A percentile compares a stretch with the other conserved stretches of the same genome.
Evolutionary conservation across 2,888 invertebrate genomes (phyloP).

Genomic region (Macrophya annulata): DNA sequence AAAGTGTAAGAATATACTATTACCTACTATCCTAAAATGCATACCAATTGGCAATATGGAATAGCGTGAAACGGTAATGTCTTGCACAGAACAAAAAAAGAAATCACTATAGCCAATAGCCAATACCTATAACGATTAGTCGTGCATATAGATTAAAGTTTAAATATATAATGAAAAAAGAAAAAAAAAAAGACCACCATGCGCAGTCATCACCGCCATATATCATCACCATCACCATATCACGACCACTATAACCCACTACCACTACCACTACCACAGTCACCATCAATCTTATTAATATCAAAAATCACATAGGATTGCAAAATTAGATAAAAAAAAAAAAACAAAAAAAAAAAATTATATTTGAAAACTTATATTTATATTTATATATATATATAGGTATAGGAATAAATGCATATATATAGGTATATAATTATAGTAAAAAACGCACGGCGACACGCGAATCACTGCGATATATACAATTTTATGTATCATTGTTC

Average conservation of each 20-base stretch:
- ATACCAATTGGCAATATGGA: slow-evolving; percentile 13
- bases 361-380: neutral
- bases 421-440: neutral
- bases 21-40: neutral
- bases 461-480: slow-evolving; percentile 37
- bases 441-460: slow-evolving; percentile 38
- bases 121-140: neutral
- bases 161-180: neutral
- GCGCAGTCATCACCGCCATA: slow-evolving; percentile 26
- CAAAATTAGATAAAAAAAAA: neutral
- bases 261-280: slow-evolving; percentile 54
- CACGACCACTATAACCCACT: slow-evolving; percentile 33
- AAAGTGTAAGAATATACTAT: slow-evolving; percentile 3
- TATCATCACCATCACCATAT: slow-evolving; percentile 25
- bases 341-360: neutral
- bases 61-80: neutral
- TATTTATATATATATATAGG: slow-evolving; percentile 45
- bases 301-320: slow-evolving; percentile 51
- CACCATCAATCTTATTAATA: slow-evolving; percentile 49
- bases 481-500: neutral
- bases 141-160: neutral
- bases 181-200: slow-evolving; percentile 1
- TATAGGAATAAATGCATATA: slow-evolving; percentile 22
- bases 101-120: neutral
- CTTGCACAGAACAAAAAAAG: slow-evolving; percentile 9